A percentile compares a stretch with the other conserved stretches of the same genome.
These are phyloP conservation scores for Alloplasta piceator DNA, from an alignment of 2,888 invertebrate species.

Conservation along the genomic window DNA sequence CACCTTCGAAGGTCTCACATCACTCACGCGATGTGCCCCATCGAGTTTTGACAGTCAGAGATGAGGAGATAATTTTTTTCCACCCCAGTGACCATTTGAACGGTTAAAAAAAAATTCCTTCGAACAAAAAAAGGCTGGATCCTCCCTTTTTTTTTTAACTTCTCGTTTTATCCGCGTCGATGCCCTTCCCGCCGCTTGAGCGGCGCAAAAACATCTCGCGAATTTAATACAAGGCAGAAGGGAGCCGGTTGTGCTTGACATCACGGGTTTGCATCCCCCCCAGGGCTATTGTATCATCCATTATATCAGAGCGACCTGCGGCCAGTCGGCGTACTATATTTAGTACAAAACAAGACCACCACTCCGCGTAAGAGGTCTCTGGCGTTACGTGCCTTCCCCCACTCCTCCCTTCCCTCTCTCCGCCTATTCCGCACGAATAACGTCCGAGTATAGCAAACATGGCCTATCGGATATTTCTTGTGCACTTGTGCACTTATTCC, in stretches of 20 bases:
- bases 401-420: conserved; percentile 19
- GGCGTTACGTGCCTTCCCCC: neutral
- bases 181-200: too few relatives aligned
- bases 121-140: neutral
- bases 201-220: too few relatives aligned
- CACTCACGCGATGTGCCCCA: neutral
- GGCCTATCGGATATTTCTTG: conserved; percentile 48
- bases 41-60: neutral
- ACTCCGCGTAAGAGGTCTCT: conserved; percentile 51
- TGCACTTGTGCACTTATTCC: conserved; percentile 37
- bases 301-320: conserved; percentile 60
- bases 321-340: conserved; percentile 47
- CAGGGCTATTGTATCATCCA: conserved; percentile 63
- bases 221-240: neutral
- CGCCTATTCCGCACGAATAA: conserved; percentile 20
- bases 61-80: neutral
- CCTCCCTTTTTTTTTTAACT: conserved; percentile 8
- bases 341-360: conserved; percentile 19
- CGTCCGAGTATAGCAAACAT: conserved; percentile 32
- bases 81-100: neutral
- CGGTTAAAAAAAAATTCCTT: neutral
- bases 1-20: conserved; percentile 33
- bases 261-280: conserved; percentile 42
- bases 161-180: neutral
- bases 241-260: conserved; percentile 56